These are phyloP conservation scores for Fopius arisanus DNA, from an alignment of 1,140 invertebrate genomes.

Conservation along the genomic window DNA sequence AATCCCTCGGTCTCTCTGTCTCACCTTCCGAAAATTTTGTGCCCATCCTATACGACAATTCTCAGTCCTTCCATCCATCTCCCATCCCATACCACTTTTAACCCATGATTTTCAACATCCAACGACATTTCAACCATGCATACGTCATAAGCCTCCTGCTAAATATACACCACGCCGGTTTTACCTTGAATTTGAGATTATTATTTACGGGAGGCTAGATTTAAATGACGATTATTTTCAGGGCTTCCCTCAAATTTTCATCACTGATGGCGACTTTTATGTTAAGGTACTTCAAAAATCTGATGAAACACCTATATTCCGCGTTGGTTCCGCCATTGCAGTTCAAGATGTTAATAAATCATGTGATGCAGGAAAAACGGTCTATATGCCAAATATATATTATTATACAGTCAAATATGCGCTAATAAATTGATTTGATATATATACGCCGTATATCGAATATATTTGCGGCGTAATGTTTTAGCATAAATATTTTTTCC, in stretches of 20 bases:
- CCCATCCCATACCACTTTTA: constrained; percentile 12
- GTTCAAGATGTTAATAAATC: too few species aligned
- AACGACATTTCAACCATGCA: constrained; percentile 26
- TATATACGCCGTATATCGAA: too few species aligned
- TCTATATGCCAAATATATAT: too few species aligned
- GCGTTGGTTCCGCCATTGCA: too few species aligned
- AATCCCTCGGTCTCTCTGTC: not conserved
- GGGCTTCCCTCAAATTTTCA: not conserved
- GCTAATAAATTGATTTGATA: too few species aligned
- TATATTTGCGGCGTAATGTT: too few species aligned
- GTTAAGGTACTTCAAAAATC: too few species aligned
- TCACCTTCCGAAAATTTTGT: not conserved
- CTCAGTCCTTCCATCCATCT: not conserved
- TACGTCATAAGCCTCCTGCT: constrained; percentile 27
- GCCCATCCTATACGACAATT: constrained; percentile 5
- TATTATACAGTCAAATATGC: too few species aligned
- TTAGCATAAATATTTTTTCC: too few species aligned
- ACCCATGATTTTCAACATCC: constrained; percentile 12
- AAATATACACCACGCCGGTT: not conserved
- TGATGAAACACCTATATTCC: too few species aligned
- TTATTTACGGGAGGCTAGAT: not conserved
- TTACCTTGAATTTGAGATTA: not conserved
- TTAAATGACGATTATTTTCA: not conserved
- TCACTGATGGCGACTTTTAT: not conserved
- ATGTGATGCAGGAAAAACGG: too few species aligned